Evolutionary conservation across 2,888 invertebrate genomes (phyloP), one percentile per base, ranked within the genome.

Genomic region (Metopia argyrocephala): DNA sequence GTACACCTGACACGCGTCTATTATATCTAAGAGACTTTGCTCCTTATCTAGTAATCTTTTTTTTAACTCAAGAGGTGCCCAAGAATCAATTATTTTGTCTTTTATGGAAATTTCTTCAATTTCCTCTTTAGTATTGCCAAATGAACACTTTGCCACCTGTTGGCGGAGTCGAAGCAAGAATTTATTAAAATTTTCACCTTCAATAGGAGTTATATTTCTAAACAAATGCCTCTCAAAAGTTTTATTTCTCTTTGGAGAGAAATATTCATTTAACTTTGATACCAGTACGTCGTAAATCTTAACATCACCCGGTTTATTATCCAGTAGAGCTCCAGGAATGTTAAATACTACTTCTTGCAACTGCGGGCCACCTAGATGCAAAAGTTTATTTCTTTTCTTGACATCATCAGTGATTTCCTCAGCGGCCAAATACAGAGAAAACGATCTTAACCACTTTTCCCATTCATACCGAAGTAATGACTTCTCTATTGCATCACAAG

Each of bases 361-460:
- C 27, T 70, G 62, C 5, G 50, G 62, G 5, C 62, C 71, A 15
- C 62, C 71, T 4, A 45, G 18, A 21, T 62, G 62, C 5, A 54
- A 25, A 7, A 71, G 21, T n/a, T 81, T 83, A 48, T 81, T 82
- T 21, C 25, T 81, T 28, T 78, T 76, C 59, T 80, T 83, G 20
- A 74, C 62, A 20, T 54, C 20, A 68, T 78, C 75, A 31, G 27
- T 68, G 6, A 83, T 83, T n/a, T 82, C 83, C 65, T 83, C 82
- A 15, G 82, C 52, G 18, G 65, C 79, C 66, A 83, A 71, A 59
- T 81, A 83, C 2, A 83, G 50, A 12, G 74, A 62, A 25, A 84
- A 83, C 0, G 79, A 78, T 23, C 82, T 59, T 3, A 62, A 61
- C 82, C 79, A 82, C 56, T 64, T 81, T 73, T 83, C 82, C 84